These are phyloP conservation scores for Spea multiplicata DNA, from an alignment of 2,113 vertebrate genomes.

Conservation along the genomic window DNA sequence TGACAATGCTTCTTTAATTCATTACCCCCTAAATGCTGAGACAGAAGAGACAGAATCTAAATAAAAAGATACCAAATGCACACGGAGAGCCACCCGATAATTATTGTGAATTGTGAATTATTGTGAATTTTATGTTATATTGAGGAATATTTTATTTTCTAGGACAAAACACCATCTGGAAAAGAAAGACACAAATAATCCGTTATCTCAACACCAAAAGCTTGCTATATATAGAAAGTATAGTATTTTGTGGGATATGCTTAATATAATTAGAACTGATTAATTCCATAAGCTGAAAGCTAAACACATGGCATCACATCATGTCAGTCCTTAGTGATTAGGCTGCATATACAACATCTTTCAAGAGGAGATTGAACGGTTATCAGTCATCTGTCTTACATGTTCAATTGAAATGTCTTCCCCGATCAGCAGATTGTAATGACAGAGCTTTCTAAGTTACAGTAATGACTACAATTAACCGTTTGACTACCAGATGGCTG, in stretches of 20 bases:
- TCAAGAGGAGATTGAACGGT: not conserved
- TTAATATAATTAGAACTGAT: conserved; percentile 34
- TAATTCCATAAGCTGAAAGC: conserved; percentile 15
- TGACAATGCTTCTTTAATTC: too few species aligned
- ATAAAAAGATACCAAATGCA: too few species aligned
- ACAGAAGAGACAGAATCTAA: too few species aligned
- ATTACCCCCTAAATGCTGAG: too few species aligned
- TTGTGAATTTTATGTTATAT: too few species aligned
- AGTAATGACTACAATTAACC: too few species aligned
- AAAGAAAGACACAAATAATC: conserved; percentile 34
- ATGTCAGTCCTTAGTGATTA: conserved; percentile 15
- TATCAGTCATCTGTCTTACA: not conserved
- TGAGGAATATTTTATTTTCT: conserved; percentile 12
- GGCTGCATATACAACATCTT: conserved; percentile 13
- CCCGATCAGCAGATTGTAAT: not conserved
- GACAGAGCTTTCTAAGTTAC: too few species aligned
- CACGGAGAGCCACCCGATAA: too few species aligned
- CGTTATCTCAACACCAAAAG: conserved; percentile 18
- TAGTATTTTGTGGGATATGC: conserved; percentile 27
- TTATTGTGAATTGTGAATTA: too few species aligned
- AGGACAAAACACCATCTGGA: conserved; percentile 42
- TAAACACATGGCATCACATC: conserved; percentile 21
- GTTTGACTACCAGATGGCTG: too few species aligned
- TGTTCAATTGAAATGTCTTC: not conserved
- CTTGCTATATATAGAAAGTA: conserved; percentile 17